Conservation (phyloP, 2,797 vertebrate genomes). For the Artibeus lituratus region DNA sequence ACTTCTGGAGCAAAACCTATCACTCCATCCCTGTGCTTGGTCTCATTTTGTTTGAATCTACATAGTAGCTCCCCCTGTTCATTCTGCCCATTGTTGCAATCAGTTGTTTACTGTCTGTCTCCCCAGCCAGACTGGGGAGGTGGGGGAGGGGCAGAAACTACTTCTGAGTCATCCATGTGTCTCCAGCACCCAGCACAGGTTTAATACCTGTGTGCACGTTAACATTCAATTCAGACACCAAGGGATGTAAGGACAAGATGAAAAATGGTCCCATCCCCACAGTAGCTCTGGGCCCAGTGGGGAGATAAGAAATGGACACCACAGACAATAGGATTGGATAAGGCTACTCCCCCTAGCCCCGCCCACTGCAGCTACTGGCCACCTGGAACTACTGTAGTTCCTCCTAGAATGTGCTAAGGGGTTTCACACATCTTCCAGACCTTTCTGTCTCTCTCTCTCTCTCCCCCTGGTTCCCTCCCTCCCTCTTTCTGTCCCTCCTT, state of each 20-base stretch:
- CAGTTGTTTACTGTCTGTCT: conserved; percentile 55
- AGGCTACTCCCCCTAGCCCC: not conserved
- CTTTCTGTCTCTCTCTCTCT: not conserved
- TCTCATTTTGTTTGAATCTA: not conserved
- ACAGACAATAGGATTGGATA: conserved; percentile 27
- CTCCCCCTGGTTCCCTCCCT: not conserved
- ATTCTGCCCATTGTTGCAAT: not conserved
- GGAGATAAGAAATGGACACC: conserved; percentile 41
- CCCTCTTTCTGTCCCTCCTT: not conserved
- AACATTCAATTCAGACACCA: not conserved
- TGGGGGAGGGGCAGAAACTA: not conserved
- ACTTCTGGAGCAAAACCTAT: not conserved
- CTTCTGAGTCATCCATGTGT: conserved; percentile 38
- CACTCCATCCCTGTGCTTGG: not conserved
- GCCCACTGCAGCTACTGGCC: not conserved
- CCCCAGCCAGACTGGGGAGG: not conserved
- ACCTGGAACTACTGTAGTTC: not conserved
- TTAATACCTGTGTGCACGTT: not conserved
- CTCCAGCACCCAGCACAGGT: not conserved
- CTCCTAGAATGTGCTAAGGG: not conserved
- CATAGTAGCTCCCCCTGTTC: not conserved
- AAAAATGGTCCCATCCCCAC: not conserved
- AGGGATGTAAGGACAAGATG: not conserved
- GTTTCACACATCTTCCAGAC: not conserved
- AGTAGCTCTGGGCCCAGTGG: not conserved